Evolutionary conservation across 2,888 invertebrate genomes (phyloP), one percentile per base, ranked within the genome.

Genomic region (Volucella inflata): DNA sequence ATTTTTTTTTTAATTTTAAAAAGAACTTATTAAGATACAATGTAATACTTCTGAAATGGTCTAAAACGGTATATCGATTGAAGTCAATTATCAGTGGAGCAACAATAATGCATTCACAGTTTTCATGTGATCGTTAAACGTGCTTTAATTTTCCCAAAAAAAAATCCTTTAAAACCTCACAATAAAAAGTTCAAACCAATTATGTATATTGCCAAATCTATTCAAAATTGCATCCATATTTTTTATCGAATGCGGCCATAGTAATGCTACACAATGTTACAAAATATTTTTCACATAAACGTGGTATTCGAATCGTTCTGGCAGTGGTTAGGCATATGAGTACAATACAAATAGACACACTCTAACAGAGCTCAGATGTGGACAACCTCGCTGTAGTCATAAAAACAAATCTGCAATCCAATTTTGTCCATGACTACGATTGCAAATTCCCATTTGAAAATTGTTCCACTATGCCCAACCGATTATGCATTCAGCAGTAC

Each of bases 251-350:
- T 57, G 12, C 14, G 64, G 3, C 46, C 36, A 46, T 48, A 38
- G 48, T 57, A 42, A 65, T 55, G 50, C 57, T 50, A 12, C 40
- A 12, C 60, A 65, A 75, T 40, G 65, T 62, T 62, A 46, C 60
- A 30, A 30, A 30, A 30, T 30, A 6, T 30, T 30, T 30, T 30
- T 30, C 30, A 30, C 30, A 4, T 30, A 57, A 46, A 38, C 48
- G 44, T 75, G 21, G 40, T 46, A 62, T 62, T 64, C 55, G 46
- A 74, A 74, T 74, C 48, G 74, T 38, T 14, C 55, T 48, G 14
- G 9, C 8, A 40, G 14, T 30, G 57, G 57, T 21, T 11, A 57
- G 57, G 6, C 57, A 36, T 64, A 55, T 10, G n/a, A 51, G 30
- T 30, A 30, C 30, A 30, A 30, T 30, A 30, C 30, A 30, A 30